Evolutionary conservation across 2,797 vertebrate genomes (phyloP).

Genomic region (Ctenopoma kingsleyae): DNA sequence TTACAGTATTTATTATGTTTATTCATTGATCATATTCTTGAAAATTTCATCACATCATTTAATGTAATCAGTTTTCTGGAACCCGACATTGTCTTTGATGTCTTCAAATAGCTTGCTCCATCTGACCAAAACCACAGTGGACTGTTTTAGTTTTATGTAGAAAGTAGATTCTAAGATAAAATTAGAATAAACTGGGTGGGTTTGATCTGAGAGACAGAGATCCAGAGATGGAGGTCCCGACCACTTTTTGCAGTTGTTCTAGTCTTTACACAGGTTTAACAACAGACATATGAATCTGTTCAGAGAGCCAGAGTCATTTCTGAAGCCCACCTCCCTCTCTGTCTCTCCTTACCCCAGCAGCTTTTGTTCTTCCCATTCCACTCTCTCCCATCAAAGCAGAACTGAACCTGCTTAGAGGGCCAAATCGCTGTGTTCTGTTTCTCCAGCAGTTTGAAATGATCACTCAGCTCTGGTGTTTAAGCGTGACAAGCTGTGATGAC

Average conservation of each 20-base stretch:
- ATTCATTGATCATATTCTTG: neutral
- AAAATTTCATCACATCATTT: neutral
- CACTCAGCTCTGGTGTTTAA: slow-evolving; percentile 83
- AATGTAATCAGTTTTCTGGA: neutral
- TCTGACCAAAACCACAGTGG: neutral
- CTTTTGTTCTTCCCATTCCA: slow-evolving; percentile 77
- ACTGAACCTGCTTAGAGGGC: slow-evolving; percentile 83
- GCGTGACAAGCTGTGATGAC: slow-evolving; percentile 87
- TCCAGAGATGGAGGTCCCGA: slow-evolving; percentile 33
- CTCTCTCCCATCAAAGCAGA: slow-evolving; percentile 78
- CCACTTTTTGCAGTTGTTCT: slow-evolving; percentile 26
- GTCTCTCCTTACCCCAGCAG: slow-evolving; percentile 50
- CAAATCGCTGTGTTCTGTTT: slow-evolving; percentile 85
- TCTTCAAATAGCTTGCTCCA: neutral
- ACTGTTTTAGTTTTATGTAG: neutral
- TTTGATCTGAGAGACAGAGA: slow-evolving; percentile 26
- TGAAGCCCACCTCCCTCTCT: slow-evolving; percentile 50
- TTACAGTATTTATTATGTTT: neutral
- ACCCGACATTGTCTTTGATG: neutral
- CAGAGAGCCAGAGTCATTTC: slow-evolving; percentile 55
- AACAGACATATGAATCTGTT: slow-evolving; percentile 52
- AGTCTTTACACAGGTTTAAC: slow-evolving; percentile 66
- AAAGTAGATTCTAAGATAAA: slow-evolving; percentile 15
- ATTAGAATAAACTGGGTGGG: neutral
- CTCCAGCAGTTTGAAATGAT: slow-evolving; percentile 84